Base-by-base conservation (phyloP, 2,797 vertebrate genomes). In the Botia almorhae region DNA sequence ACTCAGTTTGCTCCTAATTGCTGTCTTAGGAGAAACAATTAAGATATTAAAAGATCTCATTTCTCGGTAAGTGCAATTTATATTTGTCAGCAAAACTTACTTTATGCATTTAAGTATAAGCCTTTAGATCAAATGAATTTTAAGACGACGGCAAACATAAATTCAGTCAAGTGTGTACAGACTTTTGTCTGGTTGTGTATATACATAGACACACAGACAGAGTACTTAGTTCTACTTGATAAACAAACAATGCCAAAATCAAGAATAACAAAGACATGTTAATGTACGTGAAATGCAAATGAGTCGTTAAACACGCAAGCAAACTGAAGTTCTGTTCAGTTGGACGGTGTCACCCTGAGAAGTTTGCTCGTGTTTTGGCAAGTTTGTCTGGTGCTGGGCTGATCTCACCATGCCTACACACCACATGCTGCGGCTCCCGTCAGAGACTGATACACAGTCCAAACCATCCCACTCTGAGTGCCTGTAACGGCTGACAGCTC, bases 351-450 rank as follows among this genome's bases (percentile, higher is more conserved):
- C 36, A 78, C 61, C 63, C 36, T 53, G 39, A 80, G 81, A 74
- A 83, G 77, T 80, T 70, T 80, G 73, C 70, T 70, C 36, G 69
- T 74, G 69, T 80, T 83, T 79, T 81, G 81, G 78, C 51, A 72
- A 56, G 69, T 73, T 73, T 17, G 69, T 83, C 39, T 82, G 76
- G 76, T 58, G 19, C 56, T 43, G 46, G 51, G 60, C 67, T 64
- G 74, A 72, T 80, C 56, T 77, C 80, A 82, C 60, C 51, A 78
- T 80, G 77, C 82, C 85, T 86, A 79, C 85, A 78, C 74, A 80
- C 85, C 85, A 86, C 82, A 86, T 86, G 85, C 81, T 84, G 36
- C 26, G 51, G 58, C 73, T 78, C 43, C 76, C 65, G 60, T 70
- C 80, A 82, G 74, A 63, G 61, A 82, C 67, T 76, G 60, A 76